Conservation (phyloP, 2,113 vertebrate genomes). For the human region GRCh38 chrX:50812501-50813000, state of each 20-base stretch:
- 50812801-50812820: background rate
- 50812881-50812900: background rate
- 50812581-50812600: background rate
- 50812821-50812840: background rate
- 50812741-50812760: background rate
- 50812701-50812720: background rate
- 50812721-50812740: background rate
- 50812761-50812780: conserved; percentile 21
- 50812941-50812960: conserved; percentile 46
- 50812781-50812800: conserved; percentile 1
- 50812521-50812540: background rate
- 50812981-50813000: background rate
- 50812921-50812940: conserved; percentile 31
- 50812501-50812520: background rate
- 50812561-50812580: background rate
- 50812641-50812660: background rate
- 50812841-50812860: background rate
- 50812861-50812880: background rate
- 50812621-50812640: background rate
- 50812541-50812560: background rate
- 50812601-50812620: background rate
- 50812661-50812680: background rate
- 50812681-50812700: background rate
- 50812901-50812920: background rate
- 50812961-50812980: background rate